Base-by-base conservation (phyloP, 2,797 vertebrate species). In the Rhynchotus rufescens region DNA sequence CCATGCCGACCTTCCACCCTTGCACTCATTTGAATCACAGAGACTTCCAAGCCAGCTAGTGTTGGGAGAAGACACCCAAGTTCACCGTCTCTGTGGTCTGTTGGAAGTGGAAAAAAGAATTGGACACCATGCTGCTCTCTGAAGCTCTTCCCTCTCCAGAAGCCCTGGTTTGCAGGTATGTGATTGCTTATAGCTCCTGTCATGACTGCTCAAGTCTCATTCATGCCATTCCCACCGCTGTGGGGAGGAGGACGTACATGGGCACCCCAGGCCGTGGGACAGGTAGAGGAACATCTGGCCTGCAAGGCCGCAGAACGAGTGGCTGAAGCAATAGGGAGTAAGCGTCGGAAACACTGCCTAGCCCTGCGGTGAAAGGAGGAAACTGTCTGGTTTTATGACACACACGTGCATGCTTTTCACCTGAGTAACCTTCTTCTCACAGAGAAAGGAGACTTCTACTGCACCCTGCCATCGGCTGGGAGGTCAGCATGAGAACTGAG, bases 351-450 rank as follows among this genome's bases (percentile, higher is more conserved):
- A 61, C 75, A 47, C 86, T 34, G 5, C 73, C 88, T 81, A 38
- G 66, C 76, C 88, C 69, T 0, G 51, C 0, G 49, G 94, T 22
- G 28, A 30, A 15, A 88, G 86, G 85, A 84, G 72, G 75, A 88
- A 32, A 15, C 72, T 19, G 51, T n/a, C 71, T 69, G 91, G 72
- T 66, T 79, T n/a, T 14, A 1, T 91, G 91, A 94, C 90, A 86
- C 84, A 87, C 0, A 5, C n/a, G 13, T 64, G 49, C 51, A 25
- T 88, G 68, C 26, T 90, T 96, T 62, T 59, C 15, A 40, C 28
- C 59, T 90, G 88, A 92, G 78, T 86, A 89, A 93, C 84, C 91
- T 93, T 36, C 74, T 89, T 66, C 77, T 89, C 45, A 7, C 40
- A 20, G 52, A 22, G 51, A 6, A 20, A 44, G 74, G 64, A 89